These are phyloP conservation scores for Gasterosteus nipponicus DNA, from an alignment of 2,113 vertebrate species.

Conservation along the genomic window DNA sequence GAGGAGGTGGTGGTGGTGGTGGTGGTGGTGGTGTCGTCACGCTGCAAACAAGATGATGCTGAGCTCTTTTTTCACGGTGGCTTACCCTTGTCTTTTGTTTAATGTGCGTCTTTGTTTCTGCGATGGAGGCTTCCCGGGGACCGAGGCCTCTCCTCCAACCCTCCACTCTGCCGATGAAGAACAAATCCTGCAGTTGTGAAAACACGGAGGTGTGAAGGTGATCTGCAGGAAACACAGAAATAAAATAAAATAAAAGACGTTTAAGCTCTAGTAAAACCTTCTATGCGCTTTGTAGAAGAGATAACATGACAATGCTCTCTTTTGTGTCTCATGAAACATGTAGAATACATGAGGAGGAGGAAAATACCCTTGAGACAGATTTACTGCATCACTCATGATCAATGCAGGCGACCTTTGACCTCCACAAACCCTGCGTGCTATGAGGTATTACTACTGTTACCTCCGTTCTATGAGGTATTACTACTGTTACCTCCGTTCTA, in stretches of 20 bases:
- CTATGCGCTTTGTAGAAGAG: too few relatives aligned
- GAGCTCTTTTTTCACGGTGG: constrained; percentile 45
- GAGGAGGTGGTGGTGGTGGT: neutral
- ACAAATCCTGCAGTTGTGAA: constrained; percentile 19
- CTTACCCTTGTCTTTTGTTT: constrained; percentile 9
- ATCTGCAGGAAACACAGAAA: neutral
- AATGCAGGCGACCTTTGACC: too few relatives aligned
- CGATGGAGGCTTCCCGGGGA: neutral
- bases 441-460: too few relatives aligned
- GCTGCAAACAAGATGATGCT: constrained; percentile 48
- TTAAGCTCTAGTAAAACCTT: neutral
- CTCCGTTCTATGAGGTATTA: too few relatives aligned
- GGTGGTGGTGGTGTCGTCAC: neutral
- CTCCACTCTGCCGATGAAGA: constrained; percentile 18
- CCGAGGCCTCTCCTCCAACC: neutral
- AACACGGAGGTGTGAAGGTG: constrained; percentile 39
- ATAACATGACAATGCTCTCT: neutral
- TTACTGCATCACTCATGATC: too few relatives aligned
- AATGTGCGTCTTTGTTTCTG: neutral
- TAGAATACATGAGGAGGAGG: too few relatives aligned
- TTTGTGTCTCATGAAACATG: too few relatives aligned
- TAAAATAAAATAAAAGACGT: neutral
- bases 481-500: too few relatives aligned
- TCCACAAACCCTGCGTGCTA: too few relatives aligned
- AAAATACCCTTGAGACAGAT: too few relatives aligned